Evolutionary conservation across 2,797 vertebrate species (phyloP), one percentile per base, ranked within the genome.

Genomic region (Lagodon rhomboides): DNA sequence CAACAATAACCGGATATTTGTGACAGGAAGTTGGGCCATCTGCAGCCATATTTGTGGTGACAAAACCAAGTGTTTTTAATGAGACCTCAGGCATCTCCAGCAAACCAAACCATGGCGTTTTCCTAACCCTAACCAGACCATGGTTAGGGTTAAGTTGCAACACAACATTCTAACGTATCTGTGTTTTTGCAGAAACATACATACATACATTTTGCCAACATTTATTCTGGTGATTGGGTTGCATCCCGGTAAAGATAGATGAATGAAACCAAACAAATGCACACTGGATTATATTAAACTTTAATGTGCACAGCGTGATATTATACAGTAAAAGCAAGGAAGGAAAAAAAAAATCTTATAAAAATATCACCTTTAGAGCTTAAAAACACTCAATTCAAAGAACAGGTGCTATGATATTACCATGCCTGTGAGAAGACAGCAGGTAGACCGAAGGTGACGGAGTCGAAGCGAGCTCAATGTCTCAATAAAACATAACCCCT

Each of bases 301-400:
- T 96, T 96, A 95, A 94, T 96, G 95, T 96, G 94, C 94, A 94
- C 90, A 88, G 94, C 93, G 87, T 95, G 92, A 92, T 91, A 91
- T 90, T 86, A 78, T 93, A 95, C 93, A 95, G 83, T 93, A 88
- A 90, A 94, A 95, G 93, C 93, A 92, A 90, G 67, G 68, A 90
- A 91, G 84, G 68, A 43, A 82, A 71, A 43, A 82, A 71, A 20
- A 78, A 85, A 82, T 92, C 70, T 90, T 91, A 91, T 87, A 88
- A 91, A 93, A 93, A 92, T 83, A 89, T 88, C 79, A 88, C 87
- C 87, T 93, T 93, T 90, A 70, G 85, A 91, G 86, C 77, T 86
- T 81, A 80, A 85, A 86, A 84, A 68, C 80, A 82, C 82, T 89
- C 69, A 80, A 62, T 81, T 89, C 73, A 89, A 91, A 85, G 83